Base-by-base conservation (phyloP, 1,140 invertebrate species). In the Antheraea mylitta region DNA sequence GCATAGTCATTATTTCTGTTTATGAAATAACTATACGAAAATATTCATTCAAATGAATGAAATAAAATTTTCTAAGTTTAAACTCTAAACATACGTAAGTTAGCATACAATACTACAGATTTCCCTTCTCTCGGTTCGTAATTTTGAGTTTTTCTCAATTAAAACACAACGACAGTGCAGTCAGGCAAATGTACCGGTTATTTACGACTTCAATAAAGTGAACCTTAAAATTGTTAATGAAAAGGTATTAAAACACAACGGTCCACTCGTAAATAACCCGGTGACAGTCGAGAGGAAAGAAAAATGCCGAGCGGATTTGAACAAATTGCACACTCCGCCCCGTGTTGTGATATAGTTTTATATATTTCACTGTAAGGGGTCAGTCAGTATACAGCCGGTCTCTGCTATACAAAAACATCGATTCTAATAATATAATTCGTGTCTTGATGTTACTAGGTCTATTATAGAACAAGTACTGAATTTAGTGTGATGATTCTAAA, bases 201-300 rank as follows among this genome's bases (percentile, higher is more conserved):
- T 91, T 91, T 91, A 91, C 85, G 87, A 85, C 82, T 82, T 82
- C 89, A 89, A 91, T 91, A 91, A 91, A 90, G 78, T 85, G 85
- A 76, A 87, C 87, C 87, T 91, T 91, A 90, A 91, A 90, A 90
- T 90, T 90, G 89, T 91, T 89, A 91, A 91, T 91, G 89, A 91
- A 91, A 89, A 88, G 86, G 85, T 87, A 91, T 91, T 90, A 91
- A 89, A 91, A 90, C 81, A 83, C 67, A 83, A 72, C 85, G 79
- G 78, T 68, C 80, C 86, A 83, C 82, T 87, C 85, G 81, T 91
- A 91, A 90, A 91, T 91, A 79, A 90, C 80, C 42, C 79, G 83
- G 89, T 89, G 89, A 91, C 89, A 89, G 77, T 76, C 64, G 77
- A 79, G 72, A 70, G 76, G 77, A 82, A 82, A 89, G 87, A 91